Evolutionary conservation across 1,140 invertebrate genomes (phyloP).

Genomic region (Anoplophora glabripennis): DNA sequence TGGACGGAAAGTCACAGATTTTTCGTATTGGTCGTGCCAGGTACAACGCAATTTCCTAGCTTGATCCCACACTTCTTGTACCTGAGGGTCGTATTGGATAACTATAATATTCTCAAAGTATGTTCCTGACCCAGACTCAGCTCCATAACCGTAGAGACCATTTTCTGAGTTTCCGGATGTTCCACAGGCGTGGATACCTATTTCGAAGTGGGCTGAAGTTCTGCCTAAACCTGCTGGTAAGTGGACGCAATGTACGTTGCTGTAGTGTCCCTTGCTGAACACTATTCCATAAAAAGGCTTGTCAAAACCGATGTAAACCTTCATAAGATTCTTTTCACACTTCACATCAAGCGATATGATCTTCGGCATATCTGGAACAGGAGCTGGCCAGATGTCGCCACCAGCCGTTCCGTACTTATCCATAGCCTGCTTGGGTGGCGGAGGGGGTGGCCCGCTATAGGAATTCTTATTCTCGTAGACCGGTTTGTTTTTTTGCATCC

Average conservation of each 20-base stretch:
- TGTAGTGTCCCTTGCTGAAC: slow-evolving; percentile 90
- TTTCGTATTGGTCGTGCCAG: slow-evolving; percentile 95
- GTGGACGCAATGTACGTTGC: slow-evolving; percentile 88
- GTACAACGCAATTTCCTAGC: slow-evolving; percentile 88
- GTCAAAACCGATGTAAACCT: slow-evolving; percentile 85
- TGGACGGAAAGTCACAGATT: slow-evolving; percentile 89
- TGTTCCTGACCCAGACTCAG: slow-evolving; percentile 82
- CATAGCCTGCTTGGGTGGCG: slow-evolving; percentile 55
- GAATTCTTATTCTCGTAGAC: slow-evolving; percentile 52
- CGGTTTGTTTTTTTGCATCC: slow-evolving; percentile 37
- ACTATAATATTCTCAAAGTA: slow-evolving; percentile 95
- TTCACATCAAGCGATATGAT: slow-evolving; percentile 89
- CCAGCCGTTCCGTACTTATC: slow-evolving; percentile 56
- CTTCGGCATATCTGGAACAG: slow-evolving; percentile 83
- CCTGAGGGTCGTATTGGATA: slow-evolving; percentile 90
- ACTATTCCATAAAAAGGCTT: slow-evolving; percentile 94
- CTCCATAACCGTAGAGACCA: slow-evolving; percentile 77
- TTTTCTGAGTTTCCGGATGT: slow-evolving; percentile 89
- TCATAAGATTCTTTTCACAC: slow-evolving; percentile 92
- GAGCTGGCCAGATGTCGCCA: slow-evolving; percentile 75
- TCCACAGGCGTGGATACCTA: slow-evolving; percentile 86
- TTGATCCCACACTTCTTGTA: slow-evolving; percentile 96
- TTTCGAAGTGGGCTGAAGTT: slow-evolving; percentile 84
- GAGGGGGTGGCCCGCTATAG: slow-evolving; percentile 65
- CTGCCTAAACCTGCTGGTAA: slow-evolving; percentile 82